These are phyloP conservation scores for Tinamus major DNA, from an alignment of 2,797 vertebrate species.

Conservation along the genomic window DNA sequence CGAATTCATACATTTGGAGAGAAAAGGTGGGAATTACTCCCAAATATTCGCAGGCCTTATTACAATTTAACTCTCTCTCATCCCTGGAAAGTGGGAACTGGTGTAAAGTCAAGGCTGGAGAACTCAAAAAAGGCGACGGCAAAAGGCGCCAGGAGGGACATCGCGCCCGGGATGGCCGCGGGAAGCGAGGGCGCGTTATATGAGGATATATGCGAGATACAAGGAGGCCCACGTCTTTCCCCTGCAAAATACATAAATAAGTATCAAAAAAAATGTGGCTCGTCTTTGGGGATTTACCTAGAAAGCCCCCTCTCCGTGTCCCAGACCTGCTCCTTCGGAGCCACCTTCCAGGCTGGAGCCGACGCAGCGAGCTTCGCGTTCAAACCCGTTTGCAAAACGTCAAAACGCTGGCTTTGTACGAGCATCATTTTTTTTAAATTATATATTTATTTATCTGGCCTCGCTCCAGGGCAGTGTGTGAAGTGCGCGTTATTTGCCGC, in stretches of 20 bases:
- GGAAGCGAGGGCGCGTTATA: background rate
- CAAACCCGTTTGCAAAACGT: background rate
- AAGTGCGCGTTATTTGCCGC: background rate
- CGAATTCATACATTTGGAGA: background rate
- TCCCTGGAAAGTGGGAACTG: background rate
- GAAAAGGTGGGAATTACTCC: background rate
- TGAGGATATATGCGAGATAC: too few species aligned
- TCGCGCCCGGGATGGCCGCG: background rate
- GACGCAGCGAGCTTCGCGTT: background rate
- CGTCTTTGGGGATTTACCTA: fast-evolving
- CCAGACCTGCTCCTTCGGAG: fast-evolving
- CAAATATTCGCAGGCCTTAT: background rate
- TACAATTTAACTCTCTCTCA: background rate
- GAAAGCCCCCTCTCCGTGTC: fast-evolving
- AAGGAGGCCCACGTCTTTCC: fast-evolving
- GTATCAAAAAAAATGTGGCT: background rate
- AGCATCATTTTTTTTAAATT: too few species aligned
- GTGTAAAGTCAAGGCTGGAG: background rate
- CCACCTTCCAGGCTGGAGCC: background rate
- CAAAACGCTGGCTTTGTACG: background rate
- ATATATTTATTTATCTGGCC: slow-evolving; percentile 13
- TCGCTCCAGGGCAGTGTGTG: background rate
- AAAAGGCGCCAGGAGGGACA: fast-evolving
- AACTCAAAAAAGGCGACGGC: background rate
- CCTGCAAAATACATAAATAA: too few species aligned